Evolutionary conservation across 2,113 vertebrate species (phyloP).

Genomic region (Silurus meridionalis): DNA sequence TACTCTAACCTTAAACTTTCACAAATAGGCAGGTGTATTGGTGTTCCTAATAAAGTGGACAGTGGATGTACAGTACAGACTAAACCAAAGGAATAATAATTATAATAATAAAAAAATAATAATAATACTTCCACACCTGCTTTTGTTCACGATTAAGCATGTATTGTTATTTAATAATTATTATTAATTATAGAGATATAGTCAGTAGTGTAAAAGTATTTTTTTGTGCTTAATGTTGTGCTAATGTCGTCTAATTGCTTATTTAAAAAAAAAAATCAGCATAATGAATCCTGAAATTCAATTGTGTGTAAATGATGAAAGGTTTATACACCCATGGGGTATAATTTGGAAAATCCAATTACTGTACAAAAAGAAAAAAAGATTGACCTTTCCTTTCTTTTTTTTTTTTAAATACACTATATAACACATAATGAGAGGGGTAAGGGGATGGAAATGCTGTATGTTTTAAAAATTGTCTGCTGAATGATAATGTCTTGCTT

Average conservation of each 20-base stretch:
- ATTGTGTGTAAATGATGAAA: neutral
- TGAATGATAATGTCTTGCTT: neutral
- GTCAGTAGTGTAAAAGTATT: neutral
- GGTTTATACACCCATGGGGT: neutral
- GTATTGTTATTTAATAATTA: neutral
- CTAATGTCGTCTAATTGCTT: neutral
- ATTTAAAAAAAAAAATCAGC: neutral
- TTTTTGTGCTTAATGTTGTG: neutral
- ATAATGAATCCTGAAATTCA: neutral
- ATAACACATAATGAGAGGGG: neutral
- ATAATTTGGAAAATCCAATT: neutral
- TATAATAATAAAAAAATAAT: neutral
- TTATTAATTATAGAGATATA: neutral
- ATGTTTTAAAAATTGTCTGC: neutral
- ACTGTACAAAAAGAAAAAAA: neutral
- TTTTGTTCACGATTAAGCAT: neutral
- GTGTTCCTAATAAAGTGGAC: neutral
- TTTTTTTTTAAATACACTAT: too few relatives aligned
- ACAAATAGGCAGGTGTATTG: neutral
- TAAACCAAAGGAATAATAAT: neutral
- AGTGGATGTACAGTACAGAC: neutral
- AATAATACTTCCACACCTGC: neutral
- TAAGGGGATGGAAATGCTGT: neutral
- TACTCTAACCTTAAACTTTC: neutral
- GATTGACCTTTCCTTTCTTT: too few relatives aligned